Evolutionary conservation across 1,140 invertebrate species (phyloP), one percentile per base, ranked within the genome.

Genomic region (Psix sp.): DNA sequence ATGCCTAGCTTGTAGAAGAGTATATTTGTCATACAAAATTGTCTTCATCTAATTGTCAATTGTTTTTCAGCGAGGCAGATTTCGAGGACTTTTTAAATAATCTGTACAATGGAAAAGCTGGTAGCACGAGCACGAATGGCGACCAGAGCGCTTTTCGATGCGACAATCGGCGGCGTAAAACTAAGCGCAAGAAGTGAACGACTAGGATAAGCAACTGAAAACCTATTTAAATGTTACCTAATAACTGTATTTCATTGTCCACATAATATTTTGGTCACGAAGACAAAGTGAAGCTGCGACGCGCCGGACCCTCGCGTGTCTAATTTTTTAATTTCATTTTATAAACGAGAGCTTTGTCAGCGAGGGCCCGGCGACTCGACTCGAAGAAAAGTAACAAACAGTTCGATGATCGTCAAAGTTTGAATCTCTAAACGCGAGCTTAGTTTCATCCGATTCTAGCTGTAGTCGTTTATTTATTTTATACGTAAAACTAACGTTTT

Each of bases 21-120:
- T n/a, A n/a, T n/a, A n/a, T n/a, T n/a, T n/a, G n/a, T n/a, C n/a
- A n/a, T 24, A 9, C 4, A 24, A 24, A 24, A 9, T 24, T 24
- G 21, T 24, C 21, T 24, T 9, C 9, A 24, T 24, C 9, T 24
- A 9, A 24, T 18, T 42, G 11, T 35, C 21, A 3, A 40, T 26
- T 46, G 18, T 52, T 35, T 38, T 38, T 24, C 13, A 91, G 90
- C 45, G 90, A 91, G 78, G 88, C 89, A 35, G 90, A 91, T 81
- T 84, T 91, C 40, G 90, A 91, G 77, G 89, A 91, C 71, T 90
- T 91, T 77, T 82, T 91, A 65, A 91, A 90, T 76, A 90, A 89
- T 81, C 80, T 91, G 31, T 91, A 91, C 77, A 88, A 86, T 31
- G 57, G 66, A 54, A 86, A 87, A 74, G 66, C 84, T 43, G 82